phyloP scores from a whole-genome alignment of 2,888 invertebrate species.

The Sphaerolaimus hirsutus region DNA sequence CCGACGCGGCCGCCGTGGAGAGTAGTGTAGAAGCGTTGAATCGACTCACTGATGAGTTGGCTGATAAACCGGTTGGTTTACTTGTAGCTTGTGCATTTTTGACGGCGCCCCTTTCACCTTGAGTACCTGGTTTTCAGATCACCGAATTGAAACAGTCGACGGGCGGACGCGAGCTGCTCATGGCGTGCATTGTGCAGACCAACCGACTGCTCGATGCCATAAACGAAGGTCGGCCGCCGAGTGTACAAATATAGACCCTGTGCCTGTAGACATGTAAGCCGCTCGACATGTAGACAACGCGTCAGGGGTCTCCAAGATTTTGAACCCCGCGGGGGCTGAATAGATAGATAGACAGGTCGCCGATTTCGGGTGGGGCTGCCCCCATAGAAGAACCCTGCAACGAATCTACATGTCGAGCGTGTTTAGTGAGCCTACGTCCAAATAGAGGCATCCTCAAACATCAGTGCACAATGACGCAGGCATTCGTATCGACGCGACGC shows the following conservation, averaged over 20 bases:
- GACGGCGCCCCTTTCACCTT: neutral
- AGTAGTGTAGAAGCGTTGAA: constrained; percentile 7
- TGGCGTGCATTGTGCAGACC: constrained; percentile 24
- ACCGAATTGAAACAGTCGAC: constrained; percentile 13
- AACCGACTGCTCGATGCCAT: constrained; percentile 23
- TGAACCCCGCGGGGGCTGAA: no score
- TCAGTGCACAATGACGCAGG: no score
- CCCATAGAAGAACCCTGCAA: neutral
- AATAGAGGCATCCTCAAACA: no score
- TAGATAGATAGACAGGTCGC: neutral
- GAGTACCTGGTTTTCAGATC: neutral
- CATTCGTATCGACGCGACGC: no score
- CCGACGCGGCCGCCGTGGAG: neutral
- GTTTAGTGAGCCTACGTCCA: no score
- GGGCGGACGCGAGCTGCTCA: constrained; percentile 17
- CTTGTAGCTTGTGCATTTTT: neutral
- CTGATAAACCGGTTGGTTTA: neutral
- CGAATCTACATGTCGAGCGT: no score
- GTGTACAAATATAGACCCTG: neutral
- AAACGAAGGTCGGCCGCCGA: constrained; percentile 12
- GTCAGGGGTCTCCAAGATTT: no score
- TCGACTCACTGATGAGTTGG: constrained; percentile 10
- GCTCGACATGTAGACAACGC: no score
- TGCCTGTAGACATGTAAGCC: neutral
- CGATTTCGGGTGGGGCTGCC: neutral